A percentile compares a stretch with the other conserved stretches of the same genome.
Conservation (phyloP, 2,113 vertebrate species). For the Pelobates fuscus region DNA sequence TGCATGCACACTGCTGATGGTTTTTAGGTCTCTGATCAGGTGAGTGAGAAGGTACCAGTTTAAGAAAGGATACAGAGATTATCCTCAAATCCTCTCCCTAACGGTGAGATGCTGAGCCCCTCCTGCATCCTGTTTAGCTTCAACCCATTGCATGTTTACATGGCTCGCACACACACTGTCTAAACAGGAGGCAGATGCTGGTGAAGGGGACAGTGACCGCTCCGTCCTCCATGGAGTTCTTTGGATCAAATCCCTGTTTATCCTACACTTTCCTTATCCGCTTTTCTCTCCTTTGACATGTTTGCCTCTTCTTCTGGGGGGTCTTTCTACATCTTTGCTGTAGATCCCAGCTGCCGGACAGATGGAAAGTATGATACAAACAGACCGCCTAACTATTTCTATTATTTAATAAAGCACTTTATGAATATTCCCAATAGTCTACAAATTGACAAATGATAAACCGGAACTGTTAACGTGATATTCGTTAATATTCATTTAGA, state of each 20-base stretch:
- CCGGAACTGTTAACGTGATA: too few species aligned
- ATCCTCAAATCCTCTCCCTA: not conserved
- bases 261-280: slow-evolving; percentile 30
- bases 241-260: slow-evolving; percentile 44
- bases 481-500: too few species aligned
- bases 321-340: slow-evolving; percentile 36
- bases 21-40: too few species aligned
- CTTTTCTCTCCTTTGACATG: not conserved
- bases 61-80: too few species aligned
- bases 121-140: slow-evolving; percentile 40
- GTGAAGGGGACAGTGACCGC: slow-evolving; percentile 16
- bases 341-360: slow-evolving; percentile 36
- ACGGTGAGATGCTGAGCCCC: not conserved
- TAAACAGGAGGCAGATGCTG: slow-evolving; percentile 48
- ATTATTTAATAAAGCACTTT: too few species aligned
- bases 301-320: slow-evolving; percentile 35
- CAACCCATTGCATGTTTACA: slow-evolving; percentile 32
- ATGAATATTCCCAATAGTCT: too few species aligned
- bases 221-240: slow-evolving; percentile 5
- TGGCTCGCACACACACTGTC: slow-evolving; percentile 30
- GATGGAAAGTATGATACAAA: slow-evolving; percentile 21
- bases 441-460: too few species aligned
- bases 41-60: too few species aligned
- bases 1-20: too few species aligned
- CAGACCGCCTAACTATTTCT: too few species aligned